Percentiles rank a stretch among this genome's conserved stretches.
Evolutionary conservation across 2,797 vertebrate genomes (phyloP).

Genomic region (Characodon lateralis): DNA sequence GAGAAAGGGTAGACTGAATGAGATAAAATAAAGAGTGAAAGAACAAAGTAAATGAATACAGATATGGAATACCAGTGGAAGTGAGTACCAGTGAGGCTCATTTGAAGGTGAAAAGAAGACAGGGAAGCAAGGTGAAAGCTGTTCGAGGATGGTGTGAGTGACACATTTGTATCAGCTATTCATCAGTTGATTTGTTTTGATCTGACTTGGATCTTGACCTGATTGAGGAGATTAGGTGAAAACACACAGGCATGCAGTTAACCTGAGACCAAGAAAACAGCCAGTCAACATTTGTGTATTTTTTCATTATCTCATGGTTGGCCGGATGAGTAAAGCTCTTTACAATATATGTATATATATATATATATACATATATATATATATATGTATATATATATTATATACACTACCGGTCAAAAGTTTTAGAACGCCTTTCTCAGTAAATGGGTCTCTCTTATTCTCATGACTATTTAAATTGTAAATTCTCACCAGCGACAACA

Average conservation of each 20-base stretch:
- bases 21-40: conserved; percentile 66
- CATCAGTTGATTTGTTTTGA: conserved; percentile 62
- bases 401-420: too few relatives aligned
- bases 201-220: conserved; percentile 49
- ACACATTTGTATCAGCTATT: conserved; percentile 49
- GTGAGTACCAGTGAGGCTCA: conserved; percentile 6
- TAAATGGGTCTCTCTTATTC: too few relatives aligned
- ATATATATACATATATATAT: too few relatives aligned
- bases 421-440: too few relatives aligned
- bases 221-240: conserved; percentile 5
- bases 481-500: too few relatives aligned
- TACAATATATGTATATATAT: too few relatives aligned
- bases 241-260: background rate
- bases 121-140: conserved; percentile 66
- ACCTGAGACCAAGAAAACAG: background rate
- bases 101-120: conserved; percentile 45
- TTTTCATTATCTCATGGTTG: too few relatives aligned
- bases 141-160: conserved; percentile 54
- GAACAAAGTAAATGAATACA: conserved; percentile 64
- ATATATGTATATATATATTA: too few relatives aligned
- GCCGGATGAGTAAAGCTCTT: too few relatives aligned
- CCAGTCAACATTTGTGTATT: background rate
- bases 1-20: conserved; percentile 55
- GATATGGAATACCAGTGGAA: conserved; percentile 54
- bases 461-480: too few relatives aligned